These are phyloP conservation scores for Motacilla tschutschensis DNA, from an alignment of 2,113 vertebrate species.

Conservation along the genomic window DNA sequence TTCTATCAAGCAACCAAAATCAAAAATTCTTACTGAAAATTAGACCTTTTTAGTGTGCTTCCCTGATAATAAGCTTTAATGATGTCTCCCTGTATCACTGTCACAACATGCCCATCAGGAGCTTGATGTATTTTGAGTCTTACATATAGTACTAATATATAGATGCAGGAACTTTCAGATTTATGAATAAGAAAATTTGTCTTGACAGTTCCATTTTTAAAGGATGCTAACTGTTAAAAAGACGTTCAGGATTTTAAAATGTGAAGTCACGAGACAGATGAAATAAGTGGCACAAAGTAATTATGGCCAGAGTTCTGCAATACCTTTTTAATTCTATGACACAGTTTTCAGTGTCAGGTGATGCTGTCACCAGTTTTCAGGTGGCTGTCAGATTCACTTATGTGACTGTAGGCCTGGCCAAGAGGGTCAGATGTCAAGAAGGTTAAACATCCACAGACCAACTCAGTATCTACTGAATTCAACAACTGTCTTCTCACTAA, in stretches of 20 bases:
- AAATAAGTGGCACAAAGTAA: neutral
- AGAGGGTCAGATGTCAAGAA: neutral
- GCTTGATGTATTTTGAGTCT: neutral
- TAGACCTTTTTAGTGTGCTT: slow-evolving; percentile 7
- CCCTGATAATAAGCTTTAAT: slow-evolving; percentile 8
- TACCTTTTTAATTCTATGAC: neutral
- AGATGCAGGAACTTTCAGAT: slow-evolving; percentile 4
- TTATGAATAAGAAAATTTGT: slow-evolving; percentile 30
- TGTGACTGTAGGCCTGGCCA: neutral
- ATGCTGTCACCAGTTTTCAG: neutral
- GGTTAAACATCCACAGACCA: neutral
- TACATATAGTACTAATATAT: neutral
- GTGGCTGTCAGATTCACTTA: neutral
- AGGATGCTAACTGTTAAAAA: slow-evolving; percentile 1
- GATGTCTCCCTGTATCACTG: neutral
- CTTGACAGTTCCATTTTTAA: slow-evolving; percentile 33
- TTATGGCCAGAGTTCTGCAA: neutral
- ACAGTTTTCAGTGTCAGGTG: neutral
- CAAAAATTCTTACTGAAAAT: neutral
- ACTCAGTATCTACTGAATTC: neutral
- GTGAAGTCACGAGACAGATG: neutral
- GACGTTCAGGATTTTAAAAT: slow-evolving; percentile 22
- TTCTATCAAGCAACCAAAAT: slow-evolving; percentile 8
- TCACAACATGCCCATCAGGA: slow-evolving; percentile 2
- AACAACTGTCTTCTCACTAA: neutral